Percentiles rank a stretch among this genome's conserved stretches.
Conservation (phyloP, 2,888 invertebrate genomes). For the Agelastica alni region DNA sequence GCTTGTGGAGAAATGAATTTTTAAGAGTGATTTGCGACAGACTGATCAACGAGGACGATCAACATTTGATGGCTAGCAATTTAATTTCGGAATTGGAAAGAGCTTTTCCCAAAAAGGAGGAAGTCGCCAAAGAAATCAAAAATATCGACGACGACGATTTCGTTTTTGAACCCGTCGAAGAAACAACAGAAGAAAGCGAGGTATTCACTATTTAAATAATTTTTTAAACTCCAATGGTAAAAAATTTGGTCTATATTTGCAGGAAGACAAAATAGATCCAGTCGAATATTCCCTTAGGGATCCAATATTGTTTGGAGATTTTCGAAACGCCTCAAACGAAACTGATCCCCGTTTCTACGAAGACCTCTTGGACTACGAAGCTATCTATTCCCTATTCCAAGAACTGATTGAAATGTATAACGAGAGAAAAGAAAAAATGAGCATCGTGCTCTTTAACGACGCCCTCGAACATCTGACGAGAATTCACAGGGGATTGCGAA, state of each 20-base stretch:
- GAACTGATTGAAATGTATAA: slow-evolving; percentile 90
- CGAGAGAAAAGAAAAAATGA: slow-evolving; percentile 73
- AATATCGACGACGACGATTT: slow-evolving; percentile 39
- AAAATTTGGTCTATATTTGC: neutral
- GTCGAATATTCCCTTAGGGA: slow-evolving; percentile 75
- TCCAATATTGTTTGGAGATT: slow-evolving; percentile 88
- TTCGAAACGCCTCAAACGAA: slow-evolving; percentile 80
- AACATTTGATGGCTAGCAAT: slow-evolving; percentile 64
- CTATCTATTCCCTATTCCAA: slow-evolving; percentile 83
- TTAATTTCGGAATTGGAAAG: slow-evolving; percentile 65
- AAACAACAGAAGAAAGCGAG: slow-evolving; percentile 17
- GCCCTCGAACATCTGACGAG: slow-evolving; percentile 89
- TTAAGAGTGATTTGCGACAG: slow-evolving; percentile 85
- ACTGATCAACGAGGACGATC: slow-evolving; percentile 72
- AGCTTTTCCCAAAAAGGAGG: slow-evolving; percentile 61
- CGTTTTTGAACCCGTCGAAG: slow-evolving; percentile 33
- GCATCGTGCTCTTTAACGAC: slow-evolving; percentile 87
- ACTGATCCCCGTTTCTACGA: slow-evolving; percentile 82
- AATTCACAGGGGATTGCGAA: slow-evolving; percentile 81
- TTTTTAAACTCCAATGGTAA: too few relatives aligned
- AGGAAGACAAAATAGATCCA: slow-evolving; percentile 52
- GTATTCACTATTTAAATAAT: neutral
- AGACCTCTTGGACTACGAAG: slow-evolving; percentile 87
- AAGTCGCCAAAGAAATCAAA: slow-evolving; percentile 38
- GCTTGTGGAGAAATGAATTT: slow-evolving; percentile 93